Conservation (phyloP, 2,888 invertebrate genomes). For the Lochmaea crataegi region DNA sequence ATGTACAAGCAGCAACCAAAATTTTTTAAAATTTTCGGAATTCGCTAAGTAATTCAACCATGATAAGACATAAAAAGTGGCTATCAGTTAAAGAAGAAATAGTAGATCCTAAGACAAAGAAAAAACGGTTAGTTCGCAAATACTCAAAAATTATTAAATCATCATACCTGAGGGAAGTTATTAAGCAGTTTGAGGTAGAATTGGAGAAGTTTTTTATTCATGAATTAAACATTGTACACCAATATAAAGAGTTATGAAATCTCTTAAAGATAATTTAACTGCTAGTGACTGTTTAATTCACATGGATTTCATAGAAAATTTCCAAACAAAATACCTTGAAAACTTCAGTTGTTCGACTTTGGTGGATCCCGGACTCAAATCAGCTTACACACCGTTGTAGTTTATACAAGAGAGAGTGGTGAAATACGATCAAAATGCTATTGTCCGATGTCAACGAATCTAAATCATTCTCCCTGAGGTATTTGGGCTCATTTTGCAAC, state of each 20-base stretch:
- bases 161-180: not conserved
- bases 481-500: conserved; percentile 49
- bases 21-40: conserved; percentile 10
- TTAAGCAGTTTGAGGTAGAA: conserved; percentile 3
- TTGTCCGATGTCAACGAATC: conserved; percentile 54
- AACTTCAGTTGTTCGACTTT: conserved; percentile 60
- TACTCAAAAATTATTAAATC: conserved; percentile 16
- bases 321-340: conserved; percentile 38
- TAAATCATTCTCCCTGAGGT: conserved; percentile 48
- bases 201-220: conserved; percentile 17
- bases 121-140: conserved; percentile 8
- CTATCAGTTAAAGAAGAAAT: conserved; percentile 3
- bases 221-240: conserved; percentile 26
- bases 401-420: conserved; percentile 17
- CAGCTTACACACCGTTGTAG: conserved; percentile 60
- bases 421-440: conserved; percentile 35
- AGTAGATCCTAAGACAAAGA: conserved; percentile 13
- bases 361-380: conserved; percentile 51
- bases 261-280: conserved; percentile 21
- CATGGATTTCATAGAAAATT: conserved; percentile 61
- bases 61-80: conserved; percentile 10
- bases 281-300: conserved; percentile 46
- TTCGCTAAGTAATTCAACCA: conserved; percentile 13
- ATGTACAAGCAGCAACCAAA: conserved; percentile 10
- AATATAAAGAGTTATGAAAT: conserved; percentile 22